Percentiles rank a stretch among this genome's conserved stretches.
Evolutionary conservation across 2,888 invertebrate genomes (phyloP).

Genomic region (Buathra laborator): DNA sequence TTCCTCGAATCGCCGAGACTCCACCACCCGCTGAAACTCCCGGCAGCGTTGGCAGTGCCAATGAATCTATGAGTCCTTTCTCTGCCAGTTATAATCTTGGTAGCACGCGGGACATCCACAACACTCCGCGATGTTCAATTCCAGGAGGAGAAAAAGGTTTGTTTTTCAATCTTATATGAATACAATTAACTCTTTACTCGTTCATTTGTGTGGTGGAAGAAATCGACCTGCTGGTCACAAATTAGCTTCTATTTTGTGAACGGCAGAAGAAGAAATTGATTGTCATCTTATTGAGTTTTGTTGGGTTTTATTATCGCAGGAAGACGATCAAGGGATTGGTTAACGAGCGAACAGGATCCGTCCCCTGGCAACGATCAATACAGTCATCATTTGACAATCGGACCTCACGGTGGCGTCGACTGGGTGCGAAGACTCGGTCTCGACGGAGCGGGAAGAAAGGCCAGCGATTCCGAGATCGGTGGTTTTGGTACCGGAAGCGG

Average conservation of each 20-base stretch:
- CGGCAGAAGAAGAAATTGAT: not conserved
- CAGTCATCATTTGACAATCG: conserved; percentile 88
- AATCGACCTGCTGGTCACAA: too few relatives aligned
- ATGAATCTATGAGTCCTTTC: conserved; percentile 85
- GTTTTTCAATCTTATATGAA: not conserved
- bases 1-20: conserved; percentile 82
- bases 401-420: conserved; percentile 89
- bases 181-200: too few relatives aligned
- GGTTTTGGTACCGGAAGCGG: conserved; percentile 82
- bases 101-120: conserved; percentile 78
- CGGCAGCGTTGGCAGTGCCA: conserved; percentile 83
- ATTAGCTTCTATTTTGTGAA: too few relatives aligned
- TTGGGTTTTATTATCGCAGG: conserved; percentile 69
- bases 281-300: not conserved
- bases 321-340: conserved; percentile 82
- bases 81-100: conserved; percentile 83
- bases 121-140: conserved; percentile 81
- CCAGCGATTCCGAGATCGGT: conserved; percentile 85
- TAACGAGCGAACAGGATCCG: conserved; percentile 79
- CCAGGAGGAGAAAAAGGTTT: conserved; percentile 83
- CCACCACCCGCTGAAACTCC: conserved; percentile 85
- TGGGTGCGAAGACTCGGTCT: conserved; percentile 89
- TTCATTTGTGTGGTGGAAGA: too few relatives aligned
- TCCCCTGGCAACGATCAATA: conserved; percentile 80
- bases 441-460: conserved; percentile 82